phyloP scores from a whole-genome alignment of 2,797 vertebrate genomes.

The Diceros bicornis region DNA sequence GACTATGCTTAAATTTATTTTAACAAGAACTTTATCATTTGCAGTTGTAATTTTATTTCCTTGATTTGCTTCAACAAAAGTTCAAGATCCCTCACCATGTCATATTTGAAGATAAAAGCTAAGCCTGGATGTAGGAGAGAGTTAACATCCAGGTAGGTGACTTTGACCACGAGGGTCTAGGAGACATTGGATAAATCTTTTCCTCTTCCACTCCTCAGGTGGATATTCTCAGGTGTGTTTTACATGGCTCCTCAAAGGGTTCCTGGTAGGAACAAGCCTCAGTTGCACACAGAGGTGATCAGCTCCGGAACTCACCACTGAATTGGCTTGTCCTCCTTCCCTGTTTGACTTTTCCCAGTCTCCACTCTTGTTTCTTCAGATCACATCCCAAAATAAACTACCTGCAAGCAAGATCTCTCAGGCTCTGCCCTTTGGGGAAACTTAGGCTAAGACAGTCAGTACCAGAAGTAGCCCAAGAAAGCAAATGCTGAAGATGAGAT shows the following conservation, averaged over 20 bases:
- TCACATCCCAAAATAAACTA: neutral
- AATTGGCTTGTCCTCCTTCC: neutral
- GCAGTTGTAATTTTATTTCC: neutral
- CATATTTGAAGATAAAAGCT: conserved; percentile 2
- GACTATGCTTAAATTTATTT: neutral
- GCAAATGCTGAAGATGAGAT: neutral
- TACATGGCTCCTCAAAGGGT: neutral
- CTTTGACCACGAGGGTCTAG: neutral
- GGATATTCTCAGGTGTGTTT: neutral
- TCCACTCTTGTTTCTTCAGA: neutral
- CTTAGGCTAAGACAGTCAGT: neutral
- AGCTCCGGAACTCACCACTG: neutral
- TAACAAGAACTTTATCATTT: neutral
- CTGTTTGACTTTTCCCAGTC: neutral
- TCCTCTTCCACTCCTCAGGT: neutral
- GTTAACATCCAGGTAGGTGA: neutral
- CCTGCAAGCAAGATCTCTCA: neutral
- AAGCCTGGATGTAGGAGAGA: neutral
- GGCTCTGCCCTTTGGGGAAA: neutral
- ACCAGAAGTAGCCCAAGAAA: neutral
- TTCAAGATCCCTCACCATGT: neutral
- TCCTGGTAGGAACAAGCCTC: conserved; percentile 30
- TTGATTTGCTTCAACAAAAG: conserved; percentile 43
- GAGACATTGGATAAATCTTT: neutral
- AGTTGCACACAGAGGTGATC: neutral